Base-by-base conservation (phyloP, 2,113 vertebrate species). In the Oryzias curvinotus region DNA sequence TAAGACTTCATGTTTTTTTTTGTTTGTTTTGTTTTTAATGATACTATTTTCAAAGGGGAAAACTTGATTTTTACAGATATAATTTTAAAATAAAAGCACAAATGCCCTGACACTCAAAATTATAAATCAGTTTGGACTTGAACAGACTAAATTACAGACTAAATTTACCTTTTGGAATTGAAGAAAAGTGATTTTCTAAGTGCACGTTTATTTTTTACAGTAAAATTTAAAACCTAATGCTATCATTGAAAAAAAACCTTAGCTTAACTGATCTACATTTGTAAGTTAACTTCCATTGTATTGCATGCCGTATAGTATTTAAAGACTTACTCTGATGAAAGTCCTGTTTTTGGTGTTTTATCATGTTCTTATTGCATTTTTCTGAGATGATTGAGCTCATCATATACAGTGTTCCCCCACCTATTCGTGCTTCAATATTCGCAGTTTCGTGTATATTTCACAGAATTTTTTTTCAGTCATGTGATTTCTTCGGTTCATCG, bases 261-360 rank as follows among this genome's bases (percentile, higher is more conserved):
- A 15, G 62, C 26, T 66, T 54, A 26, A 49, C 48, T 62, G 36
- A 61, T 61, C 64, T 49, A 44, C 43, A 67, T 63, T 79, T 80
- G 67, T 28, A 44, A 6, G 25, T 65, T 45, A 63, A 21, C 15
- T 52, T 59, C 58, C 77, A 66, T 65, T 62, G 72, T 69, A 59
- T 26, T 76, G 30, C 21, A 26, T 44, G 62, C 51, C 66, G 62
- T 23, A 23, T 23, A 23, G 3, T 23, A 23, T 23, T 23, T 23
- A 23, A 23, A 23, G 21, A 23, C 21, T 23, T 23, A 23, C 26
- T 28, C 26, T 7, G 26, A 28, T 28, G 5, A 28, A 28, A 28
- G 7, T 7, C 5, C 3, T 26, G 26, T 26, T 26, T 26, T 26
- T 28, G 7, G 7, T 23, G 21, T 23, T 23, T 23, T 23, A 23